Evolutionary conservation across 2,888 invertebrate species (phyloP), one percentile per base, ranked within the genome.

Genomic region (Corythucha ciliata): DNA sequence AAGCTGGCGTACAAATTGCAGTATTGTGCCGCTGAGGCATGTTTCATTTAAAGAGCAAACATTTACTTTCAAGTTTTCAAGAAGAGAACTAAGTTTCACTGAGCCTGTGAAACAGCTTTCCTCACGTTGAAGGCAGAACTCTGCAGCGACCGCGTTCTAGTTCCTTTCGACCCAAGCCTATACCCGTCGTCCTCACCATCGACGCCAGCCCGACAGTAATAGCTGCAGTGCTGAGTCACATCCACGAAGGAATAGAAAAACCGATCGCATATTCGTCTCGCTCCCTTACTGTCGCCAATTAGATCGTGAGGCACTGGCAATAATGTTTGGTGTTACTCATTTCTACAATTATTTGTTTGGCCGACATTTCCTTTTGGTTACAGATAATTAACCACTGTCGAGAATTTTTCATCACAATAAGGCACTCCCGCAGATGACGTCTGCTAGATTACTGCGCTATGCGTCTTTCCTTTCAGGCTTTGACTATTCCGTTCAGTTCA

Each of bases 261-360:
- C 58, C 56, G 3, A 58, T 58, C 18, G 56, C 54, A 2, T 58
- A 33, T 16, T 52, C 52, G 10, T 58, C 58, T 1, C 33, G 58
- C 10, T 48, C 63, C 3, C 52, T 65, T 20, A 58, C 41, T 56
- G 52, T 21, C 25, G 41, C 16, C 57, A 57, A 29, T 24, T 56
- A 10, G 54, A 56, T 45, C 42, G 52, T 21, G 56, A 58, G 48
- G 58, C 54, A 8, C 26, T 50, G 3, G 54, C 54, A 10, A 45
- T 58, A 2, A 45, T 52, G 46, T 57, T 48, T 27, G 50, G 4
- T 3, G 44, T 46, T 14, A 49, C 7, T 37, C 48, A 34, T 32
- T 53, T 51, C 27, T 8, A 16, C 10, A 16, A 36, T 16, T 14
- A 36, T 14, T 10, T 36, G 14, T 14, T 36, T 14, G 36, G 36